Base-by-base conservation (phyloP, 2,888 invertebrate genomes). In the Hoplodrina ambigua region DNA sequence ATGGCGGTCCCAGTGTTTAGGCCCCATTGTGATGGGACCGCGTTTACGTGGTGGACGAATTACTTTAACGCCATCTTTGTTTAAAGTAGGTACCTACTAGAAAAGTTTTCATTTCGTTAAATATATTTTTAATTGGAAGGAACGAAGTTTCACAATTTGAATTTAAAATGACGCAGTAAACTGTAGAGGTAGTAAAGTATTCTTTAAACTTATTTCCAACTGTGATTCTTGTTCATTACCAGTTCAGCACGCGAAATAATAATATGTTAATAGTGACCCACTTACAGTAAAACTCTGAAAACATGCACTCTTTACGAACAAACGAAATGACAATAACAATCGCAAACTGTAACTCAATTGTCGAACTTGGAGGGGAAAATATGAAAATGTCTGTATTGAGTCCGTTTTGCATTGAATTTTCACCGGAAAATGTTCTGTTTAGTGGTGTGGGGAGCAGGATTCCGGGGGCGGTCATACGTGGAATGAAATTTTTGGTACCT, bases 401-500 rank as follows among this genome's bases (percentile, higher is more conserved):
- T 69, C 62, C 75, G 37, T 76, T 76, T 81, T 78, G 66, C 72
- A 61, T 72, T 64, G 74, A 78, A 81, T 80, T 69, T 72, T 72
- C 54, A 71, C 63, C 65, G 69, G 49, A 67, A 75, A 71, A 64
- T 73, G 5, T 53, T 56, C 52, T 52, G 41, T 41, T 58, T 17
- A 37, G 49, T 49, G 37, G 19, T 58, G 72, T 77, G 68, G 66
- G 67, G 59, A 17, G 64, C 19, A 58, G 41, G 61, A 69, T 73
- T 64, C 72, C 61, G 63, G 73, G 73, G 54, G 74, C 76, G 81
- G 83, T 81, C 80, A 75, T 62, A 78, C 66, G 71, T 74, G 69
- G 69, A 74, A 79, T 81, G 70, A 74, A 84, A 84, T 85, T 84
- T 78, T 72, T 72, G 76, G 63, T 58, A 78, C 46, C 46, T 46